Percentiles rank a stretch among this genome's conserved stretches.
phyloP scores from a whole-genome alignment of 2,113 vertebrate species.

The Catharus bicknelli region DNA sequence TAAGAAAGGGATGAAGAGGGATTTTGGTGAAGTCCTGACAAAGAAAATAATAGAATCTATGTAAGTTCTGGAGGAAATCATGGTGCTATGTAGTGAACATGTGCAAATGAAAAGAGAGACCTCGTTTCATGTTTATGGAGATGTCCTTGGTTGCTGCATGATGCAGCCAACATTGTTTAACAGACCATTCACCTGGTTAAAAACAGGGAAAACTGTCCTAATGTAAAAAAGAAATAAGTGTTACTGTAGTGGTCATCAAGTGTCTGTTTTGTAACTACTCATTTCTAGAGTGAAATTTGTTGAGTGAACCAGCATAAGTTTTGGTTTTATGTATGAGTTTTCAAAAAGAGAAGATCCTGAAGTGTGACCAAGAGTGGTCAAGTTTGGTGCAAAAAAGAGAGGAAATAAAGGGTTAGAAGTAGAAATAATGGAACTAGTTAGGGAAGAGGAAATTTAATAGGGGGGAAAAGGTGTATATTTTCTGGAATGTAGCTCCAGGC shows the following conservation, averaged over 20 bases:
- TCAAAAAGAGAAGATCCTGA: background rate
- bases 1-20: slow-evolving; percentile 79
- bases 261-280: background rate
- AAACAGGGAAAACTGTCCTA: background rate
- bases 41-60: slow-evolving; percentile 83
- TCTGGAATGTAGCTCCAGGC: background rate
- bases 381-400: background rate
- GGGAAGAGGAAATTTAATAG: background rate
- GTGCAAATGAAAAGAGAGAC: slow-evolving; percentile 18
- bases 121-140: slow-evolving; percentile 16
- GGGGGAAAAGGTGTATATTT: background rate
- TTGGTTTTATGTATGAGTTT: background rate
- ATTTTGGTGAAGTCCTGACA: slow-evolving; percentile 78
- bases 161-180: background rate
- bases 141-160: slow-evolving; percentile 14
- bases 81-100: slow-evolving; percentile 31
- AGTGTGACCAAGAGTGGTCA: background rate
- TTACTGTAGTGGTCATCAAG: background rate
- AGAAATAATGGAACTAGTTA: background rate
- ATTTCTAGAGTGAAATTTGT: background rate
- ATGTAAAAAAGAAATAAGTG: background rate
- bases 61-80: slow-evolving; percentile 71
- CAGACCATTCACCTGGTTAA: background rate
- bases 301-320: background rate
- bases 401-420: background rate